phyloP scores from a whole-genome alignment of 2,113 vertebrate genomes.

The Amazona vittata region DNA sequence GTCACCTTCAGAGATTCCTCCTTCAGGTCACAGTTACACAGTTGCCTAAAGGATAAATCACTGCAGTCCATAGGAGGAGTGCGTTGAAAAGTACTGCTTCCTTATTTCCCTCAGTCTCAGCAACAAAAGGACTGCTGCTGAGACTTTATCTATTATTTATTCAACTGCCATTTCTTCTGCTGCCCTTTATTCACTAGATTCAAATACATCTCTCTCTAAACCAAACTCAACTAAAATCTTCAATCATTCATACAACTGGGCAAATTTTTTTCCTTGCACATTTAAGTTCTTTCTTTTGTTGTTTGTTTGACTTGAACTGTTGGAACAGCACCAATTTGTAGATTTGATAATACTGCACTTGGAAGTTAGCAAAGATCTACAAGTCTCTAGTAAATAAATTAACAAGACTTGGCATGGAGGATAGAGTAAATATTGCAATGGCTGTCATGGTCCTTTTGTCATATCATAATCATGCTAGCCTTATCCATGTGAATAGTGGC shows the following conservation, averaged over 20 bases:
- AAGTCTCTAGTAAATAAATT: background rate
- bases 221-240: background rate
- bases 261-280: background rate
- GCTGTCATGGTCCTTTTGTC: background rate
- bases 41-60: background rate
- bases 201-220: background rate
- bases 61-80: background rate
- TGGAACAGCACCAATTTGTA: background rate
- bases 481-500: background rate
- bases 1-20: background rate
- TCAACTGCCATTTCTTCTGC: background rate
- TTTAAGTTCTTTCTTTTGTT: background rate
- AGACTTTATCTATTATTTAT: constrained; percentile 31
- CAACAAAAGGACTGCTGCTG: background rate
- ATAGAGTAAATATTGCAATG: background rate
- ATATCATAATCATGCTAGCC: background rate
- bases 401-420: background rate
- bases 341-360: background rate
- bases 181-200: background rate
- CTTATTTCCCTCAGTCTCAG: background rate
- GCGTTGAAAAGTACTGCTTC: background rate
- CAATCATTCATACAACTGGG: background rate
- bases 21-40: background rate
- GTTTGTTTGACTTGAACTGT: background rate
- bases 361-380: background rate